Evolutionary conservation across 2,888 invertebrate species (phyloP).

Genomic region (Dasypogon diadema): DNA sequence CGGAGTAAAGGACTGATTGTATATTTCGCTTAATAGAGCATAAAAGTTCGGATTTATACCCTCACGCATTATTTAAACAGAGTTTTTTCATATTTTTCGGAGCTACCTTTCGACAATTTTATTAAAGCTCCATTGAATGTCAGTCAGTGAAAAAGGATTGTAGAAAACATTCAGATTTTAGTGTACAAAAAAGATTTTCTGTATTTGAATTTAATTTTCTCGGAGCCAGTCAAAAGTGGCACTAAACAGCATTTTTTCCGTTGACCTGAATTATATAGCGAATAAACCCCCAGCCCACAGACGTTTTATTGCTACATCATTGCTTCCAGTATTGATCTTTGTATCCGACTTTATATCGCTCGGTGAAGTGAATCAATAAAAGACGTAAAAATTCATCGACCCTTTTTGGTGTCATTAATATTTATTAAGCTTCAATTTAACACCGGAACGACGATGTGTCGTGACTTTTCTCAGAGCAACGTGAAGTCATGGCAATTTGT

Average conservation of each 20-base stretch:
- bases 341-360: neutral
- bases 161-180: no score
- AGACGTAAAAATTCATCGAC: constrained; percentile 20
- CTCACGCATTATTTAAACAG: no score
- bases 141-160: no score
- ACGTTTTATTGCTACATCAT: constrained; percentile 22
- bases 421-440: constrained; percentile 39
- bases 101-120: no score
- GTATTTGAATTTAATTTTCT: constrained; percentile 11
- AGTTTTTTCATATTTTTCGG: no score
- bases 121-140: no score
- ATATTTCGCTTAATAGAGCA: no score
- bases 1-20: no score
- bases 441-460: constrained; percentile 20
- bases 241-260: constrained; percentile 18
- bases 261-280: constrained; percentile 2
- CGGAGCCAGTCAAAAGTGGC: constrained; percentile 9
- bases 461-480: constrained; percentile 5
- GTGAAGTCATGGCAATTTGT: constrained; percentile 16
- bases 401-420: constrained; percentile 39
- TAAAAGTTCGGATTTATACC: no score
- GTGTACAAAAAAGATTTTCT: no score
- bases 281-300: neutral
- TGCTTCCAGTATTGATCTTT: neutral
- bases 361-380: constrained; percentile 3